Base-by-base conservation (phyloP, 1,140 invertebrate genomes). In the Neodiprion fabricii region DNA sequence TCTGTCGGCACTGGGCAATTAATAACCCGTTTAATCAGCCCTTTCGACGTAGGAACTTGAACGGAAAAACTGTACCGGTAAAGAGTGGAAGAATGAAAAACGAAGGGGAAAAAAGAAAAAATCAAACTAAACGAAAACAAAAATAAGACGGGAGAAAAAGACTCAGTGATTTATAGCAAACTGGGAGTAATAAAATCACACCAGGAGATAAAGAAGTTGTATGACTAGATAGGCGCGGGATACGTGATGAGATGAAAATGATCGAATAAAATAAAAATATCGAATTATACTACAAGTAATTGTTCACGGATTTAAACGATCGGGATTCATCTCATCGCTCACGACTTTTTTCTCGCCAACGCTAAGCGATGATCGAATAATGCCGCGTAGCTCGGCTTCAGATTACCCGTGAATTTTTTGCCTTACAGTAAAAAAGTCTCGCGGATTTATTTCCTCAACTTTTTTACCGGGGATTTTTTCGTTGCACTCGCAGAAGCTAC, bases 1-100 rank as follows among this genome's bases (percentile, higher is more conserved):
- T 79, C 84, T 79, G 80, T 78, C 78, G 75, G 82, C 80, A 79
- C 77, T 72, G 77, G 70, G 80, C 83, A 85, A 86, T 85, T 86
- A 86, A 85, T 86, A 86, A 85, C 82, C 82, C 83, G 79, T 85
- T 86, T 85, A 85, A 86, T 85, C 79, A 80, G 79, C 68, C 78
- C 78, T 76, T 80, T 81, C 78, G 77, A 79, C 80, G 76, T 75
- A 71, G 78, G 17, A 76, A 83, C 76, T 76, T 79, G 70, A 65
- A 61, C 68, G 76, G 77, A 82, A 82, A 85, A 84, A 83, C 66
- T 74, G 17, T 71, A 76, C 75, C 68, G 72, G 78, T 81, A 84
- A 85, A 84, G 82, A 83, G 78, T 76, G 10, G 28, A 40, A 5
- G 28, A 40, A 40, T 40, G 28, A 40, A 40, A 40, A 40, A 40